Percentiles rank a stretch among this genome's conserved stretches.
Conservation (phyloP, 1,140 invertebrate species). For the Chrysoperla carnea region DNA sequence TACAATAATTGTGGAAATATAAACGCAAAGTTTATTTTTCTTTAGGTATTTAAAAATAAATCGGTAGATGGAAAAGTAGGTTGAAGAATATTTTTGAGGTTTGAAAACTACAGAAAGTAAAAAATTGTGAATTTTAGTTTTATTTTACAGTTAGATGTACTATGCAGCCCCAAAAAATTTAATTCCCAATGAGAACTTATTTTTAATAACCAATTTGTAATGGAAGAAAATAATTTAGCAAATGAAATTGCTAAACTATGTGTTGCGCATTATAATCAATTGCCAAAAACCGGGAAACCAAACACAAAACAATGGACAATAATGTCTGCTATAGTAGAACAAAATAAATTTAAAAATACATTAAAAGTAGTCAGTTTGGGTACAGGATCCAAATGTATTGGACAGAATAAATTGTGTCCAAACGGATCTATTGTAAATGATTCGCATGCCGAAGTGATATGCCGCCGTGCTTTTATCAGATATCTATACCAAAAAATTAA, state of each 20-base stretch:
- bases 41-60: too few species aligned
- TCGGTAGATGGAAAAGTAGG: too few species aligned
- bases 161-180: too few species aligned
- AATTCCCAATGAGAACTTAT: too few species aligned
- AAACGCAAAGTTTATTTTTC: too few species aligned
- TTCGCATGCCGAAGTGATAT: constrained; percentile 81
- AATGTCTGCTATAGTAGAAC: constrained; percentile 50
- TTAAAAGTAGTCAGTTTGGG: constrained; percentile 59
- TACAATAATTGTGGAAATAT: too few species aligned
- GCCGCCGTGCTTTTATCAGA: constrained; percentile 60
- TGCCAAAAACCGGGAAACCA: constrained; percentile 73
- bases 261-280: constrained; percentile 35
- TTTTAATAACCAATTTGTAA: too few species aligned
- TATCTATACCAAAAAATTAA: constrained; percentile 53
- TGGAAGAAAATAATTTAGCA: constrained; percentile 4
- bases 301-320: constrained; percentile 65
- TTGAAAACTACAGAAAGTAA: too few species aligned
- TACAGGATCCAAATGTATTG: constrained; percentile 84
- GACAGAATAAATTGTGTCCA: constrained; percentile 42
- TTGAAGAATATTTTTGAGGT: too few species aligned
- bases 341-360: constrained; percentile 19
- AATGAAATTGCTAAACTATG: constrained; percentile 32
- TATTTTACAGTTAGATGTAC: too few species aligned
- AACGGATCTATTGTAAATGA: constrained; percentile 64
- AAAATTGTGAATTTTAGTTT: too few species aligned